Evolutionary conservation across 2,113 vertebrate genomes (phyloP), one percentile per base, ranked within the genome.

Genomic region (Centropus bengalensis): DNA sequence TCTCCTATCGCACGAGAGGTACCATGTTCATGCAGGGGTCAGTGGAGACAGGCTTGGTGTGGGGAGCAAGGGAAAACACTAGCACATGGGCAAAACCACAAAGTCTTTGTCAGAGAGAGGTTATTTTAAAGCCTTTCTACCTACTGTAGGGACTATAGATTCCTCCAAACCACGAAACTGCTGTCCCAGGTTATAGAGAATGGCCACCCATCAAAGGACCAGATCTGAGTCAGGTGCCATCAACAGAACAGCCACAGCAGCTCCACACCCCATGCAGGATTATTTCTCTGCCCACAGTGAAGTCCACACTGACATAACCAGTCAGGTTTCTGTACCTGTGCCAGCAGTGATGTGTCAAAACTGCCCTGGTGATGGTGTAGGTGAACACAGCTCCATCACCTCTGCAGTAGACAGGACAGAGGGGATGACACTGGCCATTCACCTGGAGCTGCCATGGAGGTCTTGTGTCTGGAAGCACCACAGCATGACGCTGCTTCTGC

Each of bases 1-100:
- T 99, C 90, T 99, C 99, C 24, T 99, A 99, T 94, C 98, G 97
- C 18, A 98, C 99, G 12, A 97, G 98, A 99, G 98, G 99, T 99
- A 97, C 88, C 3, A 0, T 1, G 54, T 8, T 3, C 2, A 56
- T 4, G 18, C 44, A 28, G 13, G 62, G 32, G 5, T 21, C 20
- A 8, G 52, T 7, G 23, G 15, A 58, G 70, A n/a, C n/a, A 24
- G 51, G 69, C 62, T 47, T 55, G 30, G 63, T n/a, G 38, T 3
- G 23, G 60, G 27, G 23, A 58, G 74, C 28, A 54, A 69, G 47
- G 5, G 19, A 8, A 12, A 42, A 7, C 24, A 18, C 12, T 14
- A 63, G 28, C 66, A 40, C 13, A 0, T 13, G 56, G 69, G 9
- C 12, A 60, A 1, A 23, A 40, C 20, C 54, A 38, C 26, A 2